Base-by-base conservation (phyloP, 2,888 invertebrate species). In the Thumatha senex region DNA sequence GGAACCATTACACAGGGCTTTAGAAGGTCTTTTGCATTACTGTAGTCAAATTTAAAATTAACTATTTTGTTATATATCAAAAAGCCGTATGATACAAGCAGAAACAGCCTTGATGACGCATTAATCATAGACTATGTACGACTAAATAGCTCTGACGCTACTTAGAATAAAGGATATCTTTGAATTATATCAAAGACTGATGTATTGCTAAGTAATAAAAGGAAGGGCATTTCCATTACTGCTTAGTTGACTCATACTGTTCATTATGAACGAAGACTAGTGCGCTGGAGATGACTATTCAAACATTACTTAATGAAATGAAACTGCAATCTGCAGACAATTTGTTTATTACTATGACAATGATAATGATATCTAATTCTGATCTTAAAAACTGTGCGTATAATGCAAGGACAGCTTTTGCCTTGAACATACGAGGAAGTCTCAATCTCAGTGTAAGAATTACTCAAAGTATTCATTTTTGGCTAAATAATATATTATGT, bases 211-310 rank as follows among this genome's bases (percentile, higher is more conserved):
- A 41, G 40, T 40, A 54, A 59, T 64, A 56, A 52, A 58, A 54
- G 43, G 63, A 66, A 70, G 72, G 69, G 66, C 70, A 67, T 13
- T 63, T 63, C 61, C 54, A 71, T 75, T 63, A 58, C 60, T 51
- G 61, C 64, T 64, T 60, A 58, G 52, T 13, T 10, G 15, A 53
- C 43, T 56, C 56, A 53, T 62, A 49, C 59, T 62, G 58, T 62
- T 34, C 51, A 48, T 54, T 60, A 61, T 48, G 62, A 62, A 63
- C 55, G 54, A 63, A 56, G 54, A 54, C 60, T 58, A 24, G 61
- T 63, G 67, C 59, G 63, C 63, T 46, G 49, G 29, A 29, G 24
- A 13, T 46, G 43, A 40, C 61, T 38, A 7, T 31, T n/a, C 15
- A 38, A 46, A 38, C 38, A 38, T 30, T 38, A 39, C 14, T 42